A percentile compares a stretch with the other conserved stretches of the same genome.
phyloP scores from a whole-genome alignment of 1,140 invertebrate genomes.

The Lepidostoma basale region DNA sequence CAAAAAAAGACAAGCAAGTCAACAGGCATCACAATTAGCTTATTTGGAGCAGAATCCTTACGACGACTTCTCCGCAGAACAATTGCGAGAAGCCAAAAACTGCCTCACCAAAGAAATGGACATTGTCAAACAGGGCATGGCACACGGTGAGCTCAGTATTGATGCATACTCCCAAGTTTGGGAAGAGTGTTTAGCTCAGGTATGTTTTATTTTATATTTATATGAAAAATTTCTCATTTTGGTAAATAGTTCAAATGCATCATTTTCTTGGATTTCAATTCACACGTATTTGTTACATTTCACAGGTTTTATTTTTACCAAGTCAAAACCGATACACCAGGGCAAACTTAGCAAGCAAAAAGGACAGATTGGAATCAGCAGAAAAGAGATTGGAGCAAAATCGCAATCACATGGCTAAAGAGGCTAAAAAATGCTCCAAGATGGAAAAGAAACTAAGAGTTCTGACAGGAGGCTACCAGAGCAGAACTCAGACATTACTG shows the following conservation, averaged over 20 bases:
- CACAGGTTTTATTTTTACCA: slow-evolving; percentile 83
- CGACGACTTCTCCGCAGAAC: slow-evolving; percentile 72
- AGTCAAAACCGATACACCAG: slow-evolving; percentile 90
- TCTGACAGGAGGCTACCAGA: slow-evolving; percentile 72
- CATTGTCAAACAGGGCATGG: slow-evolving; percentile 91
- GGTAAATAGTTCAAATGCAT: too few relatives aligned
- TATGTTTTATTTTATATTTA: slow-evolving; percentile 41
- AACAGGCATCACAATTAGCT: slow-evolving; percentile 73
- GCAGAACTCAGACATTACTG: slow-evolving; percentile 82
- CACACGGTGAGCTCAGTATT: slow-evolving; percentile 88
- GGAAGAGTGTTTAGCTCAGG: slow-evolving; percentile 91
- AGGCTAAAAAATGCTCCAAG: slow-evolving; percentile 95
- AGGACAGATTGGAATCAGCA: slow-evolving; percentile 91
- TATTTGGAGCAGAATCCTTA: slow-evolving; percentile 90
- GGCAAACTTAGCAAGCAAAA: slow-evolving; percentile 93
- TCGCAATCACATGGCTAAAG: slow-evolving; percentile 90
- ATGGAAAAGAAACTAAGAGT: slow-evolving; percentile 98
- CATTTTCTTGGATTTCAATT: neutral
- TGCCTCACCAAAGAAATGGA: slow-evolving; percentile 84
- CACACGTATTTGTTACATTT: neutral
- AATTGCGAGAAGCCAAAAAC: slow-evolving; percentile 71
- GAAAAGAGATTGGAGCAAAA: slow-evolving; percentile 94
- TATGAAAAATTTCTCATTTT: neutral
- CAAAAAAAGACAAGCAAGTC: slow-evolving; percentile 55
- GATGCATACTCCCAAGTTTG: slow-evolving; percentile 95